A percentile compares a stretch with the other conserved stretches of the same genome.
These are phyloP conservation scores for Eupithecia subfuscata DNA, from an alignment of 2,888 invertebrate species.

Conservation along the genomic window DNA sequence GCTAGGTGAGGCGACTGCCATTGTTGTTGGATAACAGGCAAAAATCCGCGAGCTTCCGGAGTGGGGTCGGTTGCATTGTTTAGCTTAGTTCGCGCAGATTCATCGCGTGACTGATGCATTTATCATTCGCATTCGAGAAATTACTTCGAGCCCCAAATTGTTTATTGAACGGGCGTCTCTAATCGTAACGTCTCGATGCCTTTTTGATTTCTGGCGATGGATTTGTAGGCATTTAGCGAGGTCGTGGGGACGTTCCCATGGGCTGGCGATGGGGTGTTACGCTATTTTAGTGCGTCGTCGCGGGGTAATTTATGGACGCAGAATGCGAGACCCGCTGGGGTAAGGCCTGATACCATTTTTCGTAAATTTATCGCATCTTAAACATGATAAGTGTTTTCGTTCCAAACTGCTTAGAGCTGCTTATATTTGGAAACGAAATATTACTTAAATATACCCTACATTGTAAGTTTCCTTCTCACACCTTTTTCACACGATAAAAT, in stretches of 20 bases:
- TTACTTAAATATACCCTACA: slow-evolving; percentile 16
- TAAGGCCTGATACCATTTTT: slow-evolving; percentile 71
- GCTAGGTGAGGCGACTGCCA: slow-evolving; percentile 66
- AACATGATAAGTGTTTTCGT: slow-evolving; percentile 44
- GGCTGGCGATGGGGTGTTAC: slow-evolving; percentile 70
- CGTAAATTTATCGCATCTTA: slow-evolving; percentile 62
- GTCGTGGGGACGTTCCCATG: slow-evolving; percentile 75
- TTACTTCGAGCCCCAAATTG: slow-evolving; percentile 73
- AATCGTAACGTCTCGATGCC: slow-evolving; percentile 75
- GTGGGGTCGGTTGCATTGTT: slow-evolving; percentile 66
- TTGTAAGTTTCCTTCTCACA: not conserved
- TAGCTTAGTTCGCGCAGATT: slow-evolving; percentile 68
- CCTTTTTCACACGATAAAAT: slow-evolving; percentile 45
- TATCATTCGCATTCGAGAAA: slow-evolving; percentile 68
- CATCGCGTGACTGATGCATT: slow-evolving; percentile 74
- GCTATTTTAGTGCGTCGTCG: slow-evolving; percentile 81
- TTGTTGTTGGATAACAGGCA: slow-evolving; percentile 72
- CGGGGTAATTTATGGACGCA: slow-evolving; percentile 77
- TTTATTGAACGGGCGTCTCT: slow-evolving; percentile 77
- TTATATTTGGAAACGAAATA: slow-evolving; percentile 46
- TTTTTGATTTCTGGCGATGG: slow-evolving; percentile 77
- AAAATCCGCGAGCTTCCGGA: slow-evolving; percentile 76
- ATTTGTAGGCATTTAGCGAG: slow-evolving; percentile 79
- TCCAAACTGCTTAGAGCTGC: slow-evolving; percentile 27
- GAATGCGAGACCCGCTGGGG: slow-evolving; percentile 70